A percentile compares a stretch with the other conserved stretches of the same genome.
Conservation (phyloP, 2,113 vertebrate genomes). For the Delphinus delphis region DNA sequence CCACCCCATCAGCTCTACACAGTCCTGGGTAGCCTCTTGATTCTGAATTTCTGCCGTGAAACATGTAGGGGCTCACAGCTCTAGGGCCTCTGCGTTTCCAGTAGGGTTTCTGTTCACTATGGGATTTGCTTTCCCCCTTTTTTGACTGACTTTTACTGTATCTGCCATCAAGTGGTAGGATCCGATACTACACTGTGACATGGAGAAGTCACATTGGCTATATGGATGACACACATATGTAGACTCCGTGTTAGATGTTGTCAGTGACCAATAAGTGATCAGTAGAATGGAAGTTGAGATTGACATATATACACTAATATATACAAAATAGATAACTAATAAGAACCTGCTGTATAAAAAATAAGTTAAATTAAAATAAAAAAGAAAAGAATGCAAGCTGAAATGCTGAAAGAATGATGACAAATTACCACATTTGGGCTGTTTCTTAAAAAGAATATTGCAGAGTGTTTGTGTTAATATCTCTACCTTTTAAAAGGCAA, state of each 20-base stretch:
- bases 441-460: neutral
- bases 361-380: too few species aligned
- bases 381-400: neutral
- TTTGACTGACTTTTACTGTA: constrained; percentile 24
- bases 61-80: neutral
- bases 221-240: neutral
- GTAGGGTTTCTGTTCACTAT: neutral
- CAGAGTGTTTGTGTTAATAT: neutral
- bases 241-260: neutral
- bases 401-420: neutral
- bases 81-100: neutral
- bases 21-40: neutral
- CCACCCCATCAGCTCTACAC: neutral
- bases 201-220: neutral
- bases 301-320: too few species aligned
- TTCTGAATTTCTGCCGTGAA: neutral
- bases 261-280: neutral
- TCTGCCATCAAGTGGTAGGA: constrained; percentile 68
- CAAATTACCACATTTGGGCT: neutral
- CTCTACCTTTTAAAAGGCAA: neutral
- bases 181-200: constrained; percentile 48
- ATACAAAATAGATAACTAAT: too few species aligned
- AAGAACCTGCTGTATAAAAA: too few species aligned
- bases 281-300: neutral
- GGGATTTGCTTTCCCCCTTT: neutral